These are phyloP conservation scores for Melanogrammus aeglefinus DNA, from an alignment of 2,797 vertebrate genomes.

Conservation along the genomic window DNA sequence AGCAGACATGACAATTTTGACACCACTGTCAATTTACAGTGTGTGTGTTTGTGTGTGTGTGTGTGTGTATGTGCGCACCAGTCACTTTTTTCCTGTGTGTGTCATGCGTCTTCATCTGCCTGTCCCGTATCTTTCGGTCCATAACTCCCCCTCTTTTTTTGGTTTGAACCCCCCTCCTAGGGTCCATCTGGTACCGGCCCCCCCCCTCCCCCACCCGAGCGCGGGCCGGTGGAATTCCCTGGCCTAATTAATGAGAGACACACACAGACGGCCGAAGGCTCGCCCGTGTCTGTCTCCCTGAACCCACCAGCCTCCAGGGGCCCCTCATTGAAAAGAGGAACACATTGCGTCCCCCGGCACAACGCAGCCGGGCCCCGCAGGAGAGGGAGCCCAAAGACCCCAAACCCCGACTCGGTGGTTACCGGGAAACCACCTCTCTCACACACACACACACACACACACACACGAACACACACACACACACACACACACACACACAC, in stretches of 20 bases:
- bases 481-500: no score
- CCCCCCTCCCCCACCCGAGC: conserved; percentile 62
- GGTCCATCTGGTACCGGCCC: conserved; percentile 82
- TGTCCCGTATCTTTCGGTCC: conserved; percentile 44
- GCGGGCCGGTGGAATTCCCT: conserved; percentile 76
- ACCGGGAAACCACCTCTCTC: not conserved
- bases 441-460: no score
- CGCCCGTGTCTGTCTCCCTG: conserved; percentile 67
- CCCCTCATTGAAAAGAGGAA: conserved; percentile 74
- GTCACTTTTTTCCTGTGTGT: conserved; percentile 2
- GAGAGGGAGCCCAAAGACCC: conserved; percentile 30
- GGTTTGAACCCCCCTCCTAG: conserved; percentile 64
- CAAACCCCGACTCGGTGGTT: not conserved
- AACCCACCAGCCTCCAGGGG: conserved; percentile 62
- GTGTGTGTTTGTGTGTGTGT: not conserved
- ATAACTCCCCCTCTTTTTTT: conserved; percentile 53
- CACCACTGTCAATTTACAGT: conserved; percentile 18
- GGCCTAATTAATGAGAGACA: conserved; percentile 82
- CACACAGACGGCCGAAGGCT: conserved; percentile 75
- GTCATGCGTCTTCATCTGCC: conserved; percentile 49
- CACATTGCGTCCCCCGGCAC: conserved; percentile 72
- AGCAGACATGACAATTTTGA: conserved; percentile 46
- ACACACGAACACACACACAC: no score
- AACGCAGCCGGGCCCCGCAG: conserved; percentile 64
- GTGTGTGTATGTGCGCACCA: conserved; percentile 14